These are phyloP conservation scores for Piezodorus guildinii DNA, from an alignment of 1,140 invertebrate genomes.

Conservation along the genomic window DNA sequence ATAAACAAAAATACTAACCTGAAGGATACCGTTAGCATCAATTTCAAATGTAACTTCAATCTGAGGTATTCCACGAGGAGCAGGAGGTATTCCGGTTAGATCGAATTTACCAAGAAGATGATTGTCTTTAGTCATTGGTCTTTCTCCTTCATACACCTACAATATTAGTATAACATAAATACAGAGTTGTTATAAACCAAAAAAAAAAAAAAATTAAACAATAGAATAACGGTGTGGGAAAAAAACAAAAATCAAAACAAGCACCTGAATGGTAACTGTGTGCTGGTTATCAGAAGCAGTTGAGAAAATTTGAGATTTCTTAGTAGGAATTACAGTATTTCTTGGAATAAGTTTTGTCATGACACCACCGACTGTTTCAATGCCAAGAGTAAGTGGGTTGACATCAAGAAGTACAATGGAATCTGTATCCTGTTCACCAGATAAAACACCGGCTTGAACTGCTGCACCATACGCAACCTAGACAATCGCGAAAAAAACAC, in stretches of 20 bases:
- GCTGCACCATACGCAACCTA: constrained; percentile 89
- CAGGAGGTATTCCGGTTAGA: constrained; percentile 93
- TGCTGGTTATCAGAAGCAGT: constrained; percentile 98
- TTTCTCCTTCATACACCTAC: constrained; percentile 91
- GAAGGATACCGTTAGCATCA: constrained; percentile 95
- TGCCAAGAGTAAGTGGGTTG: constrained; percentile 96
- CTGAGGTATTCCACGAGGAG: constrained; percentile 95
- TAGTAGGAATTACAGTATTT: constrained; percentile 99
- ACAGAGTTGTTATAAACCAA: too few relatives aligned
- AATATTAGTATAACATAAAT: background rate
- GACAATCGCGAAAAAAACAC: background rate
- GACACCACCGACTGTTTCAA: constrained; percentile 98
- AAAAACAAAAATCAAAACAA: too few relatives aligned
- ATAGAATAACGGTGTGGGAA: too few relatives aligned
- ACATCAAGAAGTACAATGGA: constrained; percentile 96
- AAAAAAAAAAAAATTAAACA: background rate
- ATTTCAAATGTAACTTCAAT: constrained; percentile 99
- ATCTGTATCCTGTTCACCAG: constrained; percentile 84
- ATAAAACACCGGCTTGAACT: constrained; percentile 90
- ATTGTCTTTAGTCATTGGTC: constrained; percentile 99
- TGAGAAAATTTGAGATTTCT: constrained; percentile 98
- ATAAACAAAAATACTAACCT: constrained; percentile 34
- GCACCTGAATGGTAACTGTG: constrained; percentile 87
- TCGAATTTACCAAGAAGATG: constrained; percentile 97
- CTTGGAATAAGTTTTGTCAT: constrained; percentile 98